phyloP scores from a whole-genome alignment of 1,140 invertebrate species.

The Drosophila eugracilis region DNA sequence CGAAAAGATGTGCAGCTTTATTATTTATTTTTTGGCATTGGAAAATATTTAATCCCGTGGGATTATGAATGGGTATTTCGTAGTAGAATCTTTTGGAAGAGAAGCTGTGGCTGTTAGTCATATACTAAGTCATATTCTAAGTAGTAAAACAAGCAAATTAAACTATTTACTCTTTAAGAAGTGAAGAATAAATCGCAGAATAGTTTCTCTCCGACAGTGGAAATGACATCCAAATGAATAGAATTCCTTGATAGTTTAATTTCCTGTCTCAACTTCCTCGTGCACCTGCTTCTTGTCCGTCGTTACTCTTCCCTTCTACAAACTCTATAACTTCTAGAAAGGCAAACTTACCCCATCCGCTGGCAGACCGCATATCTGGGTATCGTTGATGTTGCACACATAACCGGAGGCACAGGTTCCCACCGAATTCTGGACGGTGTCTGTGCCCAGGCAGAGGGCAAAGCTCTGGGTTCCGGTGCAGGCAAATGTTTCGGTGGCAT shows the following conservation, averaged over 20 bases:
- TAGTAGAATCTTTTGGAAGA: not conserved
- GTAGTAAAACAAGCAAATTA: no score
- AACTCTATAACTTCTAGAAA: not conserved
- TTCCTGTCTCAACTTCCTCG: slow-evolving; percentile 1
- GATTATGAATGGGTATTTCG: not conserved
- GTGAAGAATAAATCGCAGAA: no score
- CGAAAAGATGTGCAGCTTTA: not conserved
- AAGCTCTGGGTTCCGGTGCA: slow-evolving; percentile 69
- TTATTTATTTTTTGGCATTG: not conserved
- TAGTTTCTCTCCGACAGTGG: not conserved
- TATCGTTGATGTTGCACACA: slow-evolving; percentile 60
- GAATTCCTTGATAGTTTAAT: slow-evolving; percentile 5
- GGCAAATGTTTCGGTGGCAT: slow-evolving; percentile 61
- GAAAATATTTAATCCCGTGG: not conserved
- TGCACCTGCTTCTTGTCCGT: not conserved
- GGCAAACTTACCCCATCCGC: slow-evolving; percentile 45
- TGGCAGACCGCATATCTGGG: slow-evolving; percentile 60
- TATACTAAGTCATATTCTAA: no score
- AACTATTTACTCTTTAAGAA: not conserved
- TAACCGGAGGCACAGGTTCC: slow-evolving; percentile 59
- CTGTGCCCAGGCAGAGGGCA: slow-evolving; percentile 67
- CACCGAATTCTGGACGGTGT: slow-evolving; percentile 24
- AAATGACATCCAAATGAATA: not conserved
- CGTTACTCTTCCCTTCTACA: no score
- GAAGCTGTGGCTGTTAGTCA: no score